Evolutionary conservation across 1,140 invertebrate species (phyloP), one percentile per base, ranked within the genome.

Genomic region (Sipha flava): DNA sequence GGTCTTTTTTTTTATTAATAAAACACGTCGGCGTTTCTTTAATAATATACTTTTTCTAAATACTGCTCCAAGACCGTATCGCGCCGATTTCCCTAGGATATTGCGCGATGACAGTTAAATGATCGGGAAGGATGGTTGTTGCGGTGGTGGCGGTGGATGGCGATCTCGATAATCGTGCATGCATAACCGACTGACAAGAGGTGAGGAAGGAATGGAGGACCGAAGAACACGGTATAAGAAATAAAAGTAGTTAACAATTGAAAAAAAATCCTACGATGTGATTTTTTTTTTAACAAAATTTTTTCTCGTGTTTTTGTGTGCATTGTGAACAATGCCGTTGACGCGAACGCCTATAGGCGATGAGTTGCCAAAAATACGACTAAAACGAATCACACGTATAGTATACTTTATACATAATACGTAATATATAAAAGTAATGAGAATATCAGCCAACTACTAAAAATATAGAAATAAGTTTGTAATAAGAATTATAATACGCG

Each of bases 11-110:
- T 54, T 40, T 70, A 26, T n/a, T 45, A 16, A 68, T 29, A 45
- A 68, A 68, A 70, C 40, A 37, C 29, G 34, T 40, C 34, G 21
- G 12, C 5, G 52, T 59, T 54, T 52, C n/a, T 77, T 59, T 14
- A 43, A 77, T 59, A 77, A 77, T 59, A 77, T 3, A 47, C 54
- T 54, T 23, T 66, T 21, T 66, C n/a, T 64, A 34, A n/a, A 43
- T 31, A 18, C n/a, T 9, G 23, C 26, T 70, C n/a, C 29, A 23
- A 54, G 18, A 52, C 31, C 70, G 45, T 54, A 75, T 77, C 52
- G n/a, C 16, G 23, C n/a, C n/a, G 73, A 77, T 75, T 75, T 75
- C 72, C 37, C 72, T 66, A 66, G 64, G 64, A 66, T 66, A 66
- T 66, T 54, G n/a, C 45, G 47, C 68, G 43, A 34, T 52, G 68